These are phyloP conservation scores for Taeniopygia guttata DNA, from an alignment of 2,797 vertebrate genomes.

Conservation along the genomic window DNA sequence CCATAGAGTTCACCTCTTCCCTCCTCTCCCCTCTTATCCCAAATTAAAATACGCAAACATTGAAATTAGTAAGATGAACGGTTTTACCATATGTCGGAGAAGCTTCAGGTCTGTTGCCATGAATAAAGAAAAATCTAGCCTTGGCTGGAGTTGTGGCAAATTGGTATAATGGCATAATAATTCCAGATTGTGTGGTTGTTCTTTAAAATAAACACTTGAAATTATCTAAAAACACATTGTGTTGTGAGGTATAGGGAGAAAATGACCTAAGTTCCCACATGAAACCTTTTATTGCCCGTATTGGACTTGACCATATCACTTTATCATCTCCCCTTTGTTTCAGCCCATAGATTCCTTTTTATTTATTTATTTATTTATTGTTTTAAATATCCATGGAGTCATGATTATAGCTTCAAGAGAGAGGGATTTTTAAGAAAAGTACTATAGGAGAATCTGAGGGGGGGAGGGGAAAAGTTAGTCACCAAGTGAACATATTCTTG, in stretches of 20 bases:
- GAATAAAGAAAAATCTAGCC: not conserved
- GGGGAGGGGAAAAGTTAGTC: fast-evolving
- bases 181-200: not conserved
- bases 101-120: not conserved
- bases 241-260: not conserved
- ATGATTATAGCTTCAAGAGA: not conserved
- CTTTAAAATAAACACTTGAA: not conserved
- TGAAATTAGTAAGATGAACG: not conserved
- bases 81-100: not conserved
- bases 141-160: not conserved
- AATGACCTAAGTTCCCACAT: not conserved
- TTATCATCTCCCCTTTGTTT: not conserved
- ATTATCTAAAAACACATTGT: not conserved
- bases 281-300: not conserved
- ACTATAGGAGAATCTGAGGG: not conserved
- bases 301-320: not conserved
- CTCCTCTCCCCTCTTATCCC: not conserved
- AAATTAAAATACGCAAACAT: not conserved
- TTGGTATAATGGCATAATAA: not conserved
- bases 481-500: not conserved
- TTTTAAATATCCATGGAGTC: not conserved
- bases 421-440: not conserved
- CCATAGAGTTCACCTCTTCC: not conserved
- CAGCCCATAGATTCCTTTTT: not conserved
- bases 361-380: not conserved